These are phyloP conservation scores for Gymnoscelis rufifasciata DNA, from an alignment of 2,888 invertebrate species.

Conservation along the genomic window DNA sequence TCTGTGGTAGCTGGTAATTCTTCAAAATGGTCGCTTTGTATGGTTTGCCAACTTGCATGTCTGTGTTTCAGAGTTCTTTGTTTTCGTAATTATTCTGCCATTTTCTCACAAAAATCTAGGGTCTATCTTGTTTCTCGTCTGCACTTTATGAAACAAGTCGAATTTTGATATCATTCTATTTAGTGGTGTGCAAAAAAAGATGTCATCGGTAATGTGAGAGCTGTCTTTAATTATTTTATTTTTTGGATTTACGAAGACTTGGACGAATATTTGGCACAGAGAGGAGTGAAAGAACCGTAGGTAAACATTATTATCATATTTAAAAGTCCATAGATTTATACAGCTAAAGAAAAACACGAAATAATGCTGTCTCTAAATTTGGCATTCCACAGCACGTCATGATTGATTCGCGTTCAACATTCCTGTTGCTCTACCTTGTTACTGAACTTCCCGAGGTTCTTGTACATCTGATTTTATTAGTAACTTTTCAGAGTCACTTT, in stretches of 20 bases:
- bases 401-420: conserved; percentile 56
- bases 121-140: conserved; percentile 38
- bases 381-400: conserved; percentile 72
- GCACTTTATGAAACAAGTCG: conserved; percentile 40
- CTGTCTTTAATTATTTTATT: conserved; percentile 65
- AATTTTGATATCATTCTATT: conserved; percentile 38
- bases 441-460: conserved; percentile 26
- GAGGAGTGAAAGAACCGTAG: conserved; percentile 55
- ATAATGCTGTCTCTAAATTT: conserved; percentile 72
- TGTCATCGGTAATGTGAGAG: conserved; percentile 79
- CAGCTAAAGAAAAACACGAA: conserved; percentile 31
- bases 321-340: conserved; percentile 1
- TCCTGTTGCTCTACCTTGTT: conserved; percentile 34
- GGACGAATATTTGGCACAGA: conserved; percentile 52
- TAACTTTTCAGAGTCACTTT: not conserved
- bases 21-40: conserved; percentile 85
- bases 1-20: conserved; percentile 72
- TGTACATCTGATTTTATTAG: conserved; percentile 12
- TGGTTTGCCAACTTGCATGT: conserved; percentile 81
- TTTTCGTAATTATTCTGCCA: conserved; percentile 62
- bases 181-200: conserved; percentile 59
- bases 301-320: conserved; percentile 40
- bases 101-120: conserved; percentile 43
- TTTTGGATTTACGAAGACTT: conserved; percentile 66
- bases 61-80: conserved; percentile 77